Conservation (phyloP, 1,140 invertebrate species). For the Aphaenogaster ashmeadi region DNA sequence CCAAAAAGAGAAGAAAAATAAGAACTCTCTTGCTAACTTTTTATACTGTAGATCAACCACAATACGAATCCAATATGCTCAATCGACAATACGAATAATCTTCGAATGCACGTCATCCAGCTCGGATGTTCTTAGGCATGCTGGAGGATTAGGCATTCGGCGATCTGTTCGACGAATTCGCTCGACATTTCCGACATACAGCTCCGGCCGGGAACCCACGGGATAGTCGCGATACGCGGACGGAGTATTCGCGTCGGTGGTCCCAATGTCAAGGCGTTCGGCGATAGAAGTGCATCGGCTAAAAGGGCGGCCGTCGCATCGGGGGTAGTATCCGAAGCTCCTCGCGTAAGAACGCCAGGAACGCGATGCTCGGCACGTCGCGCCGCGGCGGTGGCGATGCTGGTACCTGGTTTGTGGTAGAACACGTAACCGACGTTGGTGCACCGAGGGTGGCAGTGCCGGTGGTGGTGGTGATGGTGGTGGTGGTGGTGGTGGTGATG, state of each 20-base stretch:
- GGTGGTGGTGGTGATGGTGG: constrained; percentile 16
- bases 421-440: constrained; percentile 70
- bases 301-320: constrained; percentile 8
- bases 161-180: constrained; percentile 1
- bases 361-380: constrained; percentile 61
- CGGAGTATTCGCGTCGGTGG: constrained; percentile 23
- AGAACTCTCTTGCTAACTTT: not conserved
- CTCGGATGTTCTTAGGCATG: not conserved
- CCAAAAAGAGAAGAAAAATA: too few relatives aligned
- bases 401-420: constrained; percentile 71
- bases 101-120: not conserved
- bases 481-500: constrained; percentile 19
- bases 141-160: not conserved
- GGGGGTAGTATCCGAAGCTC: constrained; percentile 65
- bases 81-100: not conserved
- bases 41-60: not conserved
- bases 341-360: constrained; percentile 74
- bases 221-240: constrained; percentile 4
- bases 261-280: constrained; percentile 71
- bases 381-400: constrained; percentile 57
- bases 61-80: too few relatives aligned
- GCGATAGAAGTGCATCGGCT: constrained; percentile 37
- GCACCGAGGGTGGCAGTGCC: constrained; percentile 6
- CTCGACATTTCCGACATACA: constrained; percentile 15
- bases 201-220: not conserved